Base-by-base conservation (phyloP, 2,113 vertebrate species). In the Dissostichus mawsoni region DNA sequence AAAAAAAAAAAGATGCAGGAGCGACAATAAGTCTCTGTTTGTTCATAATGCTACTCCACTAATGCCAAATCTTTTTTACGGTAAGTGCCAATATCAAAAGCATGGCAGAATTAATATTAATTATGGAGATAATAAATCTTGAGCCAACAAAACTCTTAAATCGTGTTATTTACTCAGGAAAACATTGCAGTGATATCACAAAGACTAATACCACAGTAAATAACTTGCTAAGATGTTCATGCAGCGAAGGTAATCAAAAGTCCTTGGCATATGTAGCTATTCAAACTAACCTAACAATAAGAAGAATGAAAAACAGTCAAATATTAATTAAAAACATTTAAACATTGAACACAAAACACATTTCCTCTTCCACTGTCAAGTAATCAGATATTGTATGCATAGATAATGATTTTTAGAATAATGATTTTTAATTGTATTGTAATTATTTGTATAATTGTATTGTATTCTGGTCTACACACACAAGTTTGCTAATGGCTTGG, bases 91-190 rank as follows among this genome's bases (percentile, higher is more conserved):
- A 50, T 62, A 75, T 79, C 47, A 76, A 74, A 79, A 67, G 69
- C 5, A n/a, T 55, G 69, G 44, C 69, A 78, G 53, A 87, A 78
- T 64, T 20, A 82, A 55, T 64, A 47, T 23, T 81, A 82, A 84
- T 77, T 76, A 82, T 41, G 59, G 67, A 70, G 59, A 76, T 74
- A 87, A 77, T 81, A 81, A 80, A 45, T 69, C 47, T 67, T 25
- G 23, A 81, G 74, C 67, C 56, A 82, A 71, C 76, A 78, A 70
- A 63, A 76, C 53, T 69, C 65, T 85, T 71, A 74, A 87, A 74
- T 64, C 51, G 65, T 23, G 59, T 69, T 69, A 74, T 82, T 91
- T 82, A 70, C 74, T 80, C 59, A 78, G 13, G 23, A 65, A 67
- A 65, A 11, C 14, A 36, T 33, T 11, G 23, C 57, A 69, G 17